phyloP scores from a whole-genome alignment of 2,113 vertebrate genomes.

The Heterotilapia buettikoferi region DNA sequence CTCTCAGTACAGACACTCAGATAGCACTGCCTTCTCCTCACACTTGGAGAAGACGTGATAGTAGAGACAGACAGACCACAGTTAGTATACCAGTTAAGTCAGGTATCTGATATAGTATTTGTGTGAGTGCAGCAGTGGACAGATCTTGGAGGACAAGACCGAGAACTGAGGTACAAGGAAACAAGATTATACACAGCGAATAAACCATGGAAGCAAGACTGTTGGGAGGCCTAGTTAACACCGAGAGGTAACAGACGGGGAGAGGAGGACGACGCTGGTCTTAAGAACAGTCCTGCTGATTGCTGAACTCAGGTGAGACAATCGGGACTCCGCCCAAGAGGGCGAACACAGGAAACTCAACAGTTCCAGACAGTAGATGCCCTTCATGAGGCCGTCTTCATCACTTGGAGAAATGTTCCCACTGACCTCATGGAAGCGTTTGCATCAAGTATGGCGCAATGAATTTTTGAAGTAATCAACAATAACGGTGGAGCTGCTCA shows the following conservation, averaged over 20 bases:
- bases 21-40: neutral
- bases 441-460: neutral
- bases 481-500: neutral
- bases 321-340: neutral
- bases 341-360: neutral
- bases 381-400: neutral
- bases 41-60: neutral
- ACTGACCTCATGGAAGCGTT: neutral
- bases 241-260: rapidly evolving
- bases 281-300: neutral
- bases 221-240: neutral
- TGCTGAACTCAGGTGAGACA: neutral
- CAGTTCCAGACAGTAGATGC: neutral
- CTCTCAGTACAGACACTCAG: neutral
- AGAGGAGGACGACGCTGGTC: neutral
- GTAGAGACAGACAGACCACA: neutral
- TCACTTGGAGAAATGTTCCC: neutral
- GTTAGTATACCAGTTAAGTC: neutral
- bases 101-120: neutral
- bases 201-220: neutral
- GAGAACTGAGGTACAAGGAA: neutral
- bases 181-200: neutral
- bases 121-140: neutral
- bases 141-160: neutral
- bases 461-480: neutral